These are phyloP conservation scores for Rhabdomys pumilio DNA, from an alignment of 2,797 vertebrate species.

Conservation along the genomic window DNA sequence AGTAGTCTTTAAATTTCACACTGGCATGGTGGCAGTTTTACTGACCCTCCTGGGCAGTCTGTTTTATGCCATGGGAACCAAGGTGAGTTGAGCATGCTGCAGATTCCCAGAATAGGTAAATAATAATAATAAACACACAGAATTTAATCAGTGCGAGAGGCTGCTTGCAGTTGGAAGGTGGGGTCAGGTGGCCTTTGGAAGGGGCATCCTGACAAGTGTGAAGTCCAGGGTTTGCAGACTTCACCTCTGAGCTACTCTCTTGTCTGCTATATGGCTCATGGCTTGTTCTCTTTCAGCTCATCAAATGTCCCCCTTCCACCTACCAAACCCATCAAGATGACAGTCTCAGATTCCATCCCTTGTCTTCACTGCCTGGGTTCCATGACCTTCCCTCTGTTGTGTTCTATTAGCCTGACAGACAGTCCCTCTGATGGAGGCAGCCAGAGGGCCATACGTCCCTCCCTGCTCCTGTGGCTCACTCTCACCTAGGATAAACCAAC, in stretches of 20 bases:
- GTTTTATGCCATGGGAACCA: neutral
- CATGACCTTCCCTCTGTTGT: neutral
- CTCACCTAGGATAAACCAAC: neutral
- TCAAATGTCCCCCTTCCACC: neutral
- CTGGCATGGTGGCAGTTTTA: neutral
- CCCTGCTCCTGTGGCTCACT: neutral
- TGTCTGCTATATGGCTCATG: neutral
- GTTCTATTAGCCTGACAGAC: slow-evolving; percentile 8
- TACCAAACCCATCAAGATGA: neutral
- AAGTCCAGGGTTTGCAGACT: neutral
- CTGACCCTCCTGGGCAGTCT: neutral
- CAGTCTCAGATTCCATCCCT: neutral
- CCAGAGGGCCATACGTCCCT: neutral
- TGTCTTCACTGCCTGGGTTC: neutral
- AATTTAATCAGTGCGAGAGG: neutral
- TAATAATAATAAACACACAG: neutral
- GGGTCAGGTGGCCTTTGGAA: neutral
- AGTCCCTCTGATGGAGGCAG: neutral
- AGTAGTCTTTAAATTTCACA: neutral
- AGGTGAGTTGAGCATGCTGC: neutral
- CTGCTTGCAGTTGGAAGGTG: neutral
- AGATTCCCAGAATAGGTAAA: neutral
- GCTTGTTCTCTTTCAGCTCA: neutral
- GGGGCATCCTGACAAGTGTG: no score
- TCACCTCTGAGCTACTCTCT: neutral